phyloP scores from a whole-genome alignment of 2,113 vertebrate species.

The Pongo abelii region DNA sequence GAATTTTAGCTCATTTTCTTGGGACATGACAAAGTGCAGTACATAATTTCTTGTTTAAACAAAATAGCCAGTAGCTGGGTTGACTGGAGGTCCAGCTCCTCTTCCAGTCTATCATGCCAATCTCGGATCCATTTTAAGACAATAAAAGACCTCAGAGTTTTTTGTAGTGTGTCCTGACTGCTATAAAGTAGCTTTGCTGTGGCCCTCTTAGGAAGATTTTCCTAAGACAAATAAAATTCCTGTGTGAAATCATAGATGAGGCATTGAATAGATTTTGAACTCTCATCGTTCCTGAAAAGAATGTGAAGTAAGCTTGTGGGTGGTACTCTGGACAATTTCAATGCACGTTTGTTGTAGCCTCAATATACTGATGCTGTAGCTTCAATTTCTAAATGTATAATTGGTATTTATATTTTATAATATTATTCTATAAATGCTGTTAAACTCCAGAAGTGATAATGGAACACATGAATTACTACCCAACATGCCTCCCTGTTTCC shows the following conservation, averaged over 20 bases:
- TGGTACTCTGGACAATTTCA: background rate
- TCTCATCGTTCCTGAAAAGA: background rate
- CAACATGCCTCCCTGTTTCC: background rate
- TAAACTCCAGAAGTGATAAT: background rate
- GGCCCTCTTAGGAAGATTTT: background rate
- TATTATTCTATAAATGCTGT: background rate
- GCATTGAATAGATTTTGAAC: background rate
- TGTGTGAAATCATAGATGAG: background rate
- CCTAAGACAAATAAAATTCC: background rate
- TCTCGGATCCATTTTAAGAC: background rate
- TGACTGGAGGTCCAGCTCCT: too few species aligned
- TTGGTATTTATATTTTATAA: background rate
- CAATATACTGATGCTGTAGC: background rate
- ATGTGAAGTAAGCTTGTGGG: background rate
- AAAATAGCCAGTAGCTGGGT: background rate
- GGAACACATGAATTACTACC: background rate
- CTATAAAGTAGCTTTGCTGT: background rate
- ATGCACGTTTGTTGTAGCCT: background rate
- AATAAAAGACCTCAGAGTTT: background rate
- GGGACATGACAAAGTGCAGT: background rate
- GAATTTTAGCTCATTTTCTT: background rate
- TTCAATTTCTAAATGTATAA: background rate
- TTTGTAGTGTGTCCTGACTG: background rate
- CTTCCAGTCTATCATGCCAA: background rate
- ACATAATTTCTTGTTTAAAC: background rate